These are phyloP conservation scores for Diuraphis noxia DNA, from an alignment of 1,140 invertebrate species.

Conservation along the genomic window DNA sequence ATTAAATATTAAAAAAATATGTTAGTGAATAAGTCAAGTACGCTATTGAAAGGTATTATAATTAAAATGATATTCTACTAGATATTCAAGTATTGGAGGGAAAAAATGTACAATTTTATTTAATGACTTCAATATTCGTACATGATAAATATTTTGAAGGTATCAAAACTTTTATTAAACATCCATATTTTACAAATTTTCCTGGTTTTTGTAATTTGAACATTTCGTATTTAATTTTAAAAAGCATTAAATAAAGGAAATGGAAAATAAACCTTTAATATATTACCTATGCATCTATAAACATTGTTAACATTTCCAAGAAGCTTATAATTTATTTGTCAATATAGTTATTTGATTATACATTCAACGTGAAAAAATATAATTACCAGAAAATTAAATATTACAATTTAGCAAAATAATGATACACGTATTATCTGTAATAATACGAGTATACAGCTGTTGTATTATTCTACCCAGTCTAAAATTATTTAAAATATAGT, in stretches of 20 bases:
- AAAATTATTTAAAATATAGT: not conserved
- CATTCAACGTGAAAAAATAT: not conserved
- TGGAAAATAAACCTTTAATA: not conserved
- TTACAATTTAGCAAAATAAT: not conserved
- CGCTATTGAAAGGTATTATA: slow-evolving; percentile 45
- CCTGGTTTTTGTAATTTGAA: not conserved
- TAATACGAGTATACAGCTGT: not conserved
- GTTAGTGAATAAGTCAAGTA: slow-evolving; percentile 32
- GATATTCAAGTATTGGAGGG: slow-evolving; percentile 12
- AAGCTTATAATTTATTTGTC: not conserved
- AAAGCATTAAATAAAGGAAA: not conserved
- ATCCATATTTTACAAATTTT: not conserved
- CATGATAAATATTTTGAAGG: not conserved
- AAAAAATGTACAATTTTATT: slow-evolving; percentile 14
- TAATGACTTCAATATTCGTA: not conserved
- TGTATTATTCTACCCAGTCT: not conserved
- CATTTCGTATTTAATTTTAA: not conserved
- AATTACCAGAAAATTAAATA: not conserved
- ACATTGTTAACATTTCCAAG: not conserved
- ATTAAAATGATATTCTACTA: slow-evolving; percentile 18
- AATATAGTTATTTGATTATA: not conserved
- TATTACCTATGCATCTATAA: not conserved
- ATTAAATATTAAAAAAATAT: slow-evolving; percentile 29
- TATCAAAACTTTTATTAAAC: not conserved
- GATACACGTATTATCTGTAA: not conserved